Evolutionary conservation across 2,888 invertebrate species (phyloP).

Genomic region (Cremastinae sp.): DNA sequence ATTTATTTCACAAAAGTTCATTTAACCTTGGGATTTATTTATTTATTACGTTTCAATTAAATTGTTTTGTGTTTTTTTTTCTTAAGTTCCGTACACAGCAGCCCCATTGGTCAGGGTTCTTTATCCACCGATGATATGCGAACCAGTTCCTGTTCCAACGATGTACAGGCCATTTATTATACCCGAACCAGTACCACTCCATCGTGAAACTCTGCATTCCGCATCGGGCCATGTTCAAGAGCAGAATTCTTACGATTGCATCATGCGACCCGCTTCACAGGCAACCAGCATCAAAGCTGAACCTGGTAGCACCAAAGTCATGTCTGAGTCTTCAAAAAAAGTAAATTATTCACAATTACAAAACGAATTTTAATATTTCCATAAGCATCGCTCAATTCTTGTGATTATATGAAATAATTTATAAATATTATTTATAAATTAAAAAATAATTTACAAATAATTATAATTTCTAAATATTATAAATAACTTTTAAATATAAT

Average conservation of each 20-base stretch:
- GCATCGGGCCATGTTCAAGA: conserved; percentile 4
- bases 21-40: neutral
- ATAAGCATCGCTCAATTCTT: too few relatives aligned
- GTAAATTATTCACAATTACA: conserved; percentile 65
- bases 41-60: neutral
- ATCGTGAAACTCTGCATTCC: conserved; percentile 44
- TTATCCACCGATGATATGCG: conserved; percentile 82
- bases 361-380: neutral
- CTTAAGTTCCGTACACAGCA: conserved; percentile 83
- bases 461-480: too few relatives aligned
- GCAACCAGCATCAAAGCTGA: conserved; percentile 83
- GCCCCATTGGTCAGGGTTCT: conserved; percentile 83
- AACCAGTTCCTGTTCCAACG: conserved; percentile 79
- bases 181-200: conserved; percentile 68
- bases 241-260: conserved; percentile 60
- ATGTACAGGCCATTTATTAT: conserved; percentile 84
- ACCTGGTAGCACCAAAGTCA: conserved; percentile 82
- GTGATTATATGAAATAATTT: neutral
- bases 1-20: too few relatives aligned
- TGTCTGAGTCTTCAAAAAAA: conserved; percentile 84
- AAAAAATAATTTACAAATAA: neutral
- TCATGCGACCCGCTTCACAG: conserved; percentile 80
- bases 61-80: neutral
- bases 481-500: too few relatives aligned
- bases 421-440: neutral